A percentile compares a stretch with the other conserved stretches of the same genome.
These are phyloP conservation scores for Capromys pilorides DNA, from an alignment of 2,797 vertebrate genomes.

Conservation along the genomic window DNA sequence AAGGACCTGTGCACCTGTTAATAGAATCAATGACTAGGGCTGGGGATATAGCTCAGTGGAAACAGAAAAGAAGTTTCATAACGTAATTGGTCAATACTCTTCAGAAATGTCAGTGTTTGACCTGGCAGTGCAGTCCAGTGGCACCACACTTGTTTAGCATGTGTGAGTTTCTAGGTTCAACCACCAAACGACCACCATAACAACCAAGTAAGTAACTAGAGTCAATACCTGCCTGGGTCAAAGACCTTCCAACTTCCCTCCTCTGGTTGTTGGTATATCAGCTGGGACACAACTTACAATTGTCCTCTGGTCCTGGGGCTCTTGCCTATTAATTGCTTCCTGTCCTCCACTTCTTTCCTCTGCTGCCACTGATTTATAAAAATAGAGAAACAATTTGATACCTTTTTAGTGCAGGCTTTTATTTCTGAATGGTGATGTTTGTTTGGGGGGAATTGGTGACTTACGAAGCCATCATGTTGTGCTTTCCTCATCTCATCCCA, in stretches of 20 bases:
- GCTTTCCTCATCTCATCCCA: slow-evolving; percentile 40
- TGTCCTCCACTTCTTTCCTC: background rate
- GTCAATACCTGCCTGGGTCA: background rate
- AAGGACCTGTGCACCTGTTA: background rate
- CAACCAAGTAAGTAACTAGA: background rate
- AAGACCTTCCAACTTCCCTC: background rate
- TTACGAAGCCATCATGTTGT: slow-evolving; percentile 23
- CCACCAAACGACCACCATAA: background rate
- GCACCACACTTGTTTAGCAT: background rate
- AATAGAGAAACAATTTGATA: background rate
- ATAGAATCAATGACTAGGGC: background rate
- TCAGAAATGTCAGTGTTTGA: background rate
- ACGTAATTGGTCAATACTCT: background rate
- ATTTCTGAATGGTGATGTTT: background rate
- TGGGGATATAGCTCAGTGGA: background rate
- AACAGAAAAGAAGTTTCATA: background rate
- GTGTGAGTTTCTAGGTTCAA: background rate
- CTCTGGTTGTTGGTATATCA: background rate
- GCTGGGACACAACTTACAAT: background rate
- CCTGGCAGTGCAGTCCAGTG: background rate
- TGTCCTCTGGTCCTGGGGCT: background rate
- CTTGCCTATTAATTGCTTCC: slow-evolving; percentile 29
- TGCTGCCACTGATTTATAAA: slow-evolving; percentile 25
- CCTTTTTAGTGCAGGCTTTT: background rate
- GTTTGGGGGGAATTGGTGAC: background rate